Conservation (phyloP, 2,797 vertebrate species). For the Sebastes taczanowskii region DNA sequence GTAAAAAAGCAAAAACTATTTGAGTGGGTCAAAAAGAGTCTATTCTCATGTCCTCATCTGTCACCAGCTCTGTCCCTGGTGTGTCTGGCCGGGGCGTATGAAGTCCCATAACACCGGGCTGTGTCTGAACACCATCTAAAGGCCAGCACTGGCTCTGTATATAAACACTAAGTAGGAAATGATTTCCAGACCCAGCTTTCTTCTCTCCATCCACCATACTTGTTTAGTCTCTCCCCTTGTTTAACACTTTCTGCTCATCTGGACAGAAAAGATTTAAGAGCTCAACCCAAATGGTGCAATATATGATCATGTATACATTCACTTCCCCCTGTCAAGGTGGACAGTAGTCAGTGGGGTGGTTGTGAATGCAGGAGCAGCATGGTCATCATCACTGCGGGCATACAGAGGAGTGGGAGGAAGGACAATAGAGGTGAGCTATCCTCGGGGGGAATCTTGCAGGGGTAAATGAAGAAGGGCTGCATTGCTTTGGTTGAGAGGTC, state of each 20-base stretch:
- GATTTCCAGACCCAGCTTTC: conserved; percentile 69
- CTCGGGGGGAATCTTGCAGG: conserved; percentile 68
- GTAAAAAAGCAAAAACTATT: conserved; percentile 30
- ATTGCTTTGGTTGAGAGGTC: conserved; percentile 72
- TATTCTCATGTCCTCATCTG: conserved; percentile 54
- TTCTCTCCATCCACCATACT: conserved; percentile 10
- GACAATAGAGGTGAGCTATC: conserved; percentile 74
- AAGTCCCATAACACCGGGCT: conserved; percentile 47
- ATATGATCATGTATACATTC: conserved; percentile 9
- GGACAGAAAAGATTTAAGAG: conserved; percentile 17
- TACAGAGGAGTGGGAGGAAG: conserved; percentile 67
- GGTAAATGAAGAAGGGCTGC: conserved; percentile 71
- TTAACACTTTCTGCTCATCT: conserved; percentile 42
- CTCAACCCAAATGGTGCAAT: conserved; percentile 13
- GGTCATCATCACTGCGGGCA: conserved; percentile 68
- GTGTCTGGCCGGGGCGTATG: conserved; percentile 33
- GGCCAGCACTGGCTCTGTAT: conserved; percentile 55
- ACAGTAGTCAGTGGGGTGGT: conserved; percentile 35
- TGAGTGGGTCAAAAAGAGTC: conserved; percentile 35
- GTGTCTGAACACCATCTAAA: conserved; percentile 58
- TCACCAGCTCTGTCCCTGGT: conserved; percentile 47
- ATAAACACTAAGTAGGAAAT: conserved; percentile 75
- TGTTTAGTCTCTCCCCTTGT: conserved; percentile 36
- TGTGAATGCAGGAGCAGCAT: conserved; percentile 62
- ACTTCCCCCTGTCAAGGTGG: conserved; percentile 40